phyloP scores from a whole-genome alignment of 2,888 invertebrate genomes.

The Julus scanicus region DNA sequence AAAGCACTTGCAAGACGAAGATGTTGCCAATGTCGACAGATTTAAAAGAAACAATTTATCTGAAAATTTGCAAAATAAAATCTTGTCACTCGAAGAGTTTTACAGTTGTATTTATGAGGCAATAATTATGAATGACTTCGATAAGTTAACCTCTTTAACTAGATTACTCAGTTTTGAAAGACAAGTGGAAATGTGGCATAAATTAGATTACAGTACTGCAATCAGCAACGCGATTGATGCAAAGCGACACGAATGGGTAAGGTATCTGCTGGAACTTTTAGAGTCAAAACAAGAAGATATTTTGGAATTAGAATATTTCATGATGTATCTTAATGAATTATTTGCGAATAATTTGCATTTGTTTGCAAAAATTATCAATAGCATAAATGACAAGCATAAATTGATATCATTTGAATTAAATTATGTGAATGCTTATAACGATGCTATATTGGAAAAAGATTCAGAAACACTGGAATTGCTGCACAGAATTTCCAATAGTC shows the following conservation, averaged over 20 bases:
- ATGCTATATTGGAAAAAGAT: too few relatives aligned
- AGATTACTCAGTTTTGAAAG: neutral
- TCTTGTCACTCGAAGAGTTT: neutral
- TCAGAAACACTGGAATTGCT: too few relatives aligned
- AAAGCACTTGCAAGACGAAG: too few relatives aligned
- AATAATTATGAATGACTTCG: neutral
- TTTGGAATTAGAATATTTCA: neutral
- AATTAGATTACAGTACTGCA: neutral
- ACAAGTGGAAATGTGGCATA: neutral
- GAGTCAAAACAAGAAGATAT: neutral
- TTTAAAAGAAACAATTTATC: too few relatives aligned
- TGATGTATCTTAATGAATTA: neutral
- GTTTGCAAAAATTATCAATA: neutral
- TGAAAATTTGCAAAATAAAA: too few relatives aligned
- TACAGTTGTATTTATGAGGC: neutral
- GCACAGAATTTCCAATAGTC: too few relatives aligned
- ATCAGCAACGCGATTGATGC: too few relatives aligned
- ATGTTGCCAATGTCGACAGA: too few relatives aligned
- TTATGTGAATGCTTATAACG: too few relatives aligned
- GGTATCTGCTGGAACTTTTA: neutral
- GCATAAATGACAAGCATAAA: constrained; percentile 15
- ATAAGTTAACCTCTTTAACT: neutral
- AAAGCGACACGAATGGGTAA: neutral
- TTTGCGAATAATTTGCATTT: neutral
- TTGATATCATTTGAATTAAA: neutral